phyloP scores from a whole-genome alignment of 2,797 vertebrate species.

The Enteromius viviparus region DNA sequence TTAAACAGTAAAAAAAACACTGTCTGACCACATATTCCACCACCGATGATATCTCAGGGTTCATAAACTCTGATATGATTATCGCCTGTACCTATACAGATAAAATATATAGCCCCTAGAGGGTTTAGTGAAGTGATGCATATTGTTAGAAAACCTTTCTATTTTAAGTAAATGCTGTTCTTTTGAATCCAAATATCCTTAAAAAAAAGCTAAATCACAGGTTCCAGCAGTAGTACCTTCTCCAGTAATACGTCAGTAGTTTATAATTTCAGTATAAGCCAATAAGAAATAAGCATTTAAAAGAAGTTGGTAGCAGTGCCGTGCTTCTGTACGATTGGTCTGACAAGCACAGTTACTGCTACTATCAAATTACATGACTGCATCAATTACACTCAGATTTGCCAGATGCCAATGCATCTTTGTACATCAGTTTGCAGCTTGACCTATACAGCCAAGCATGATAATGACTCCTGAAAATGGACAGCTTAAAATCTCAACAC shows the following conservation, averaged over 20 bases:
- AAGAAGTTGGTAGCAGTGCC: neutral
- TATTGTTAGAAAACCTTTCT: too few relatives aligned
- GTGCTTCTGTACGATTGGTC: neutral
- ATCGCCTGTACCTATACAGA: neutral
- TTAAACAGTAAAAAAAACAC: conserved; percentile 35
- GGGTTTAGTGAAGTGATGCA: neutral
- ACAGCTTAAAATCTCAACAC: conserved; percentile 2
- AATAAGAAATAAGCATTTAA: neutral
- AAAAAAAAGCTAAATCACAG: too few relatives aligned
- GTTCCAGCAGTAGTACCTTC: neutral
- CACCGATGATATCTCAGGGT: conserved; percentile 8
- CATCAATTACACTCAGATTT: neutral
- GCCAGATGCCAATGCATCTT: neutral
- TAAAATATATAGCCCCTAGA: conserved; percentile 6
- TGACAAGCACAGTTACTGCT: neutral
- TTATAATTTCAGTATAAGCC: neutral
- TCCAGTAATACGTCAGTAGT: neutral
- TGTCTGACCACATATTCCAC: conserved; percentile 27
- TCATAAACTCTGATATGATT: neutral
- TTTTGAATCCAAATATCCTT: too few relatives aligned
- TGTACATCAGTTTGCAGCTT: neutral
- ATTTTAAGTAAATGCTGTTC: too few relatives aligned
- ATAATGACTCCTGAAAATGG: conserved; percentile 12
- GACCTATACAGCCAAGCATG: conserved; percentile 2
- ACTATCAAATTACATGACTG: neutral